Evolutionary conservation across 1,140 invertebrate species (phyloP), one percentile per base, ranked within the genome.

Genomic region (Druon quercuslanigerum): DNA sequence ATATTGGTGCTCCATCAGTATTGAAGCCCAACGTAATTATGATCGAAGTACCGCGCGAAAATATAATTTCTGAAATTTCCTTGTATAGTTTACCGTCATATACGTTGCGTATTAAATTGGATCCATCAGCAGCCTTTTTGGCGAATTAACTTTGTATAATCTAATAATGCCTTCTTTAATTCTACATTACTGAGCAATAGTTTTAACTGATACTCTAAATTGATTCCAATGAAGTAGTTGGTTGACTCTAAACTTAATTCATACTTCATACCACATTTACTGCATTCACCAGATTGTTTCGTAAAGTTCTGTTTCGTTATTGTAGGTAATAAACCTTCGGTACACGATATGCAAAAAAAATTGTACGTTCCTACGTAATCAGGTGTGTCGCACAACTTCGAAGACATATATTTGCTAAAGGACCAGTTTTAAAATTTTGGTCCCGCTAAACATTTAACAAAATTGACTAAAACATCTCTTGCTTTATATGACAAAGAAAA

Each of bases 161-260:
- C 14, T 60, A 72, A 16, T 50, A 72, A 72, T 50, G 71, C 51
- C 12, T 77, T 74, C n/a, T 74, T 33, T 17, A 73, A 25, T 25
- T 56, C 71, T 6, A 51, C 25, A 19, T 71, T 70, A 8, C 14
- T 72, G 14, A 79, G 51, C 16, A 79, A 71, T 25, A 40, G 25
- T 73, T 73, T 71, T 19, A 79, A 56, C 74, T 76, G 78, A 76
- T 79, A 76, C 71, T 79, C 51, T 52, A 79, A 20, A 71, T 79
- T 33, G 16, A 76, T n/a, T 33, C 50, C 46, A 33, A 79, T 71
- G 51, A 79, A 76, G 50, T 51, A 76, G 66, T 76, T 76, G 54
- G 5, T 46, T 46, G 19, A 51, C 72, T 70, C 20, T 19, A 51
- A 71, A 25, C 14, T 60, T 14, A 60, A 33, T 60, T 60, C 33